These are phyloP conservation scores for Listrodromus nycthemerus DNA, from an alignment of 2,888 invertebrate genomes.

Conservation along the genomic window DNA sequence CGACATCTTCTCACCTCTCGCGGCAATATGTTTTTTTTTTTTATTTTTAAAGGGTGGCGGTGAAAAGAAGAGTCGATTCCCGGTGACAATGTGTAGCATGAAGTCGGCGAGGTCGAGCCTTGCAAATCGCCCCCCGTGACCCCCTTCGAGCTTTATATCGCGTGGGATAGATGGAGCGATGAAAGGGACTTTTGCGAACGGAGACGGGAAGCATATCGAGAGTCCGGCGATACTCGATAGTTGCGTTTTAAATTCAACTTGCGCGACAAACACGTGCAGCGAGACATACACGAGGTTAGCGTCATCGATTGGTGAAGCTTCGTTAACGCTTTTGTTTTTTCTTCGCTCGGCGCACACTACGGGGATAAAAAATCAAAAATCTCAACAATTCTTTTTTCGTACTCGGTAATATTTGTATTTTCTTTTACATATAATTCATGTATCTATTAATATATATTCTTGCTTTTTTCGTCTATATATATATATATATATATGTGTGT, in stretches of 20 bases:
- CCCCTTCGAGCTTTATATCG: conserved; percentile 38
- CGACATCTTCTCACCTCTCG: conserved; percentile 30
- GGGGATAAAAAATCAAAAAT: conserved; percentile 32
- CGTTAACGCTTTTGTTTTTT: conserved; percentile 42
- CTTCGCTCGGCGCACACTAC: conserved; percentile 5
- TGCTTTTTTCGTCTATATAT: conserved; percentile 21
- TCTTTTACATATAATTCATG: conserved; percentile 51
- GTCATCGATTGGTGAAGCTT: conserved; percentile 32
- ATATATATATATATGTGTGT: conserved; percentile 50
- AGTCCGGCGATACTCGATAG: conserved; percentile 36
- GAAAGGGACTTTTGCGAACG: not conserved
- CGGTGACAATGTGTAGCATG: conserved; percentile 61
- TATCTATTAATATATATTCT: conserved; percentile 49
- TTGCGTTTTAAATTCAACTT: conserved; percentile 32
- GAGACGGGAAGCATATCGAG: conserved; percentile 6
- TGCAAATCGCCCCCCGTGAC: conserved; percentile 60
- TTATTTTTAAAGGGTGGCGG: conserved; percentile 52
- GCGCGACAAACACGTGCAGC: conserved; percentile 5
- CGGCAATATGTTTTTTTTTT: conserved; percentile 29
- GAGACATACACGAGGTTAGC: not conserved
- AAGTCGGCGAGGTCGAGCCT: conserved; percentile 55
- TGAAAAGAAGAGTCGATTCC: conserved; percentile 66
- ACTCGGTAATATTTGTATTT: conserved; percentile 57
- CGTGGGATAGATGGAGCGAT: conserved; percentile 3
- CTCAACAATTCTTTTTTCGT: conserved; percentile 32